Percentiles rank a stretch among this genome's conserved stretches.
These are phyloP conservation scores for Tiliacea aurago DNA, from an alignment of 2,888 invertebrate genomes.

Conservation along the genomic window DNA sequence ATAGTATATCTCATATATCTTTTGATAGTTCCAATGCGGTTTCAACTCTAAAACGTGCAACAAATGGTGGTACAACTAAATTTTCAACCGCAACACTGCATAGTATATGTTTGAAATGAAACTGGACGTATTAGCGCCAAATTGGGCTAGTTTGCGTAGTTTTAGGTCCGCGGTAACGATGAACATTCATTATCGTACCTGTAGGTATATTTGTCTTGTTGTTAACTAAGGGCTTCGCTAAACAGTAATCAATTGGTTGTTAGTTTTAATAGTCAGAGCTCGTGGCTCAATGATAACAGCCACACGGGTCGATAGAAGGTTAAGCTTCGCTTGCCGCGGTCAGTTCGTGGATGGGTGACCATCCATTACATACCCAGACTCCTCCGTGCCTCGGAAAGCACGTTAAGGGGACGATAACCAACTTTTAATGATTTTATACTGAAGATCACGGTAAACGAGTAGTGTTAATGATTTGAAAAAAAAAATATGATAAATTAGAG, in stretches of 20 bases:
- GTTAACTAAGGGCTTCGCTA: not conserved
- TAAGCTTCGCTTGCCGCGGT: no score
- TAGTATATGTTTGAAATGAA: constrained; percentile 11
- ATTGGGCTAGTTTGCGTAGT: constrained; percentile 50
- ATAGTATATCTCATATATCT: not conserved
- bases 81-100: constrained; percentile 20
- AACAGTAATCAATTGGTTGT: constrained; percentile 5
- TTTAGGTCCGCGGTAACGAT: constrained; percentile 43
- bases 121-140: constrained; percentile 36
- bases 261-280: not conserved
- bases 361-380: no score
- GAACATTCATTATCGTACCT: constrained; percentile 32
- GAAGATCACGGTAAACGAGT: no score
- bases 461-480: no score
- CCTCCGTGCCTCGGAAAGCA: no score
- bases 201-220: not conserved
- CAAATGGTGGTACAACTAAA: not conserved
- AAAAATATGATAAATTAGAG: no score
- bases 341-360: no score
- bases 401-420: no score
- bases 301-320: no score
- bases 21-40: constrained; percentile 16
- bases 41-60: constrained; percentile 12
- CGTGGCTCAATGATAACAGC: no score
- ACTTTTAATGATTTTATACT: no score